These are phyloP conservation scores for Halcyon smyrnensis DNA, from an alignment of 2,797 vertebrate genomes.

Conservation along the genomic window DNA sequence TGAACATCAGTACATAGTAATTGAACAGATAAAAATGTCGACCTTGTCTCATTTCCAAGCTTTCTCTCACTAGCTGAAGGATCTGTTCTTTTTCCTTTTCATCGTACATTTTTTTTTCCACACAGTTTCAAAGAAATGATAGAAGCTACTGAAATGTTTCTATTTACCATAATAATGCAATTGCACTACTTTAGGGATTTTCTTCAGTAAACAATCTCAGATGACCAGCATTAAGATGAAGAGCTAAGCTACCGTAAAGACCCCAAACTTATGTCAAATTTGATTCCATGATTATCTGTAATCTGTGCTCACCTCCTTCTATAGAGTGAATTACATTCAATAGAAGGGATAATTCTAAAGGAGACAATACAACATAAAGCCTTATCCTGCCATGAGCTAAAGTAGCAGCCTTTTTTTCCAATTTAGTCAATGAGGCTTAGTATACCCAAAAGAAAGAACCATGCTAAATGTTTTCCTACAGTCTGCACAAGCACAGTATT, in stretches of 20 bases:
- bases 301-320: constrained; percentile 60
- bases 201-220: constrained; percentile 32
- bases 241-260: constrained; percentile 58
- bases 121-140: constrained; percentile 40
- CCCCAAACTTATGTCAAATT: constrained; percentile 44
- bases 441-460: constrained; percentile 46
- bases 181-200: constrained; percentile 35
- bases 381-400: constrained; percentile 44
- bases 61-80: background rate
- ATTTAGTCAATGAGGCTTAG: constrained; percentile 57
- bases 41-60: background rate
- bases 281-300: constrained; percentile 47
- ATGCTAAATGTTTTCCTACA: constrained; percentile 56
- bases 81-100: constrained; percentile 19
- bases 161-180: constrained; percentile 59
- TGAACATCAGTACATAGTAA: background rate
- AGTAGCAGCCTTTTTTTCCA: constrained; percentile 58
- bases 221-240: constrained; percentile 51
- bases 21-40: background rate
- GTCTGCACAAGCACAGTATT: constrained; percentile 10
- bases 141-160: constrained; percentile 50
- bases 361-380: constrained; percentile 69
- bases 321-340: constrained; percentile 34
- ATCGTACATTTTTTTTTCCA: background rate
- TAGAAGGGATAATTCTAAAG: constrained; percentile 60